Percentiles rank a stretch among this genome's conserved stretches.
Conservation (phyloP, 2,888 invertebrate genomes). For the Eupelmus urozonus region DNA sequence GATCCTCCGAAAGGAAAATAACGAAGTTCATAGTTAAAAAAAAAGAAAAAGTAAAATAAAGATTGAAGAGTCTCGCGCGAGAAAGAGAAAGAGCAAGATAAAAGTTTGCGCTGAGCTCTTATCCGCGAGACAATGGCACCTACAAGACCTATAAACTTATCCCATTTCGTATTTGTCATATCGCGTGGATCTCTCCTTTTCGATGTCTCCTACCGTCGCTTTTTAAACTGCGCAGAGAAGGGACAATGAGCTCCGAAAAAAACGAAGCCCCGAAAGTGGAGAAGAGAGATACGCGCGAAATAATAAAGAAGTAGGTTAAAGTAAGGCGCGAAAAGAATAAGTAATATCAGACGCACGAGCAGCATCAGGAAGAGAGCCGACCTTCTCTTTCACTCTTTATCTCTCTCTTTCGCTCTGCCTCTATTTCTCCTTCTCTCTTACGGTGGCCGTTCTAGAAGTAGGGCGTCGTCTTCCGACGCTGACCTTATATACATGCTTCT, state of each 20-base stretch:
- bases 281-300: conserved; percentile 34
- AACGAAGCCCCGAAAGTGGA: conserved; percentile 1
- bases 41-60: neutral
- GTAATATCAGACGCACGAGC: conserved; percentile 54
- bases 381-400: conserved; percentile 13
- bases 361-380: conserved; percentile 15
- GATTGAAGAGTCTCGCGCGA: neutral
- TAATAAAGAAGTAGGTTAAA: conserved; percentile 56
- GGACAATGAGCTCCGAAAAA: neutral
- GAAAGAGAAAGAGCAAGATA: conserved; percentile 2
- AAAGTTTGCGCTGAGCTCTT: conserved; percentile 22
- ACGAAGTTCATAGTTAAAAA: conserved; percentile 5
- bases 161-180: conserved; percentile 12
- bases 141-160: conserved; percentile 33
- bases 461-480: conserved; percentile 27
- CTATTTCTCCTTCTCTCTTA: neutral
- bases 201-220: neutral
- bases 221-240: neutral
- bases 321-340: conserved; percentile 53
- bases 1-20: neutral
- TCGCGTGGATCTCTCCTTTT: conserved; percentile 1
- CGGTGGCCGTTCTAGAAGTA: conserved; percentile 28
- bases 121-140: conserved; percentile 16
- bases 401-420: neutral
- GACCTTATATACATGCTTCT: conserved; percentile 11